phyloP scores from a whole-genome alignment of 2,113 vertebrate genomes.

The Podiceps cristatus region DNA sequence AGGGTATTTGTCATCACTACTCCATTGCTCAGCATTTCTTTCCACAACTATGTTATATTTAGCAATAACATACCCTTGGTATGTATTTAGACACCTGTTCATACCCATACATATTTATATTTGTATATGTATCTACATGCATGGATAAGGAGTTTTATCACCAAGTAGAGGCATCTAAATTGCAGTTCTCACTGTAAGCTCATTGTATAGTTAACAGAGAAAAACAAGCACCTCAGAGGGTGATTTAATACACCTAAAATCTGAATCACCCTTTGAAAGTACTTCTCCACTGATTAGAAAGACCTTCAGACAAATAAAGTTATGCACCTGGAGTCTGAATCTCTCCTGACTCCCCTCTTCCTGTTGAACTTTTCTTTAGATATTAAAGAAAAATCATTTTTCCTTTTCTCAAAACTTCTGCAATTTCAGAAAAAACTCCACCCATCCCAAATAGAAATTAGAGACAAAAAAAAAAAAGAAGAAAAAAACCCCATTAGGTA shows the following conservation, averaged over 20 bases:
- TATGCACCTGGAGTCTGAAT: neutral
- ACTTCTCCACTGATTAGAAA: neutral
- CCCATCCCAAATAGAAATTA: neutral
- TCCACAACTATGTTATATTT: neutral
- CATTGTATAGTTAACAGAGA: neutral
- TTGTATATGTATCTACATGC: neutral
- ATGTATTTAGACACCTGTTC: neutral
- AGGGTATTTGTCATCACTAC: neutral
- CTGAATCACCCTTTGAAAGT: neutral
- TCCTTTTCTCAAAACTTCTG: neutral
- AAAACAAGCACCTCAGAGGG: neutral
- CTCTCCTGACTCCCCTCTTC: neutral
- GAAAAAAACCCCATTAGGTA: neutral
- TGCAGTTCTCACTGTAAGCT: neutral
- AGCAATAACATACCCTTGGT: neutral
- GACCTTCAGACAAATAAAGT: neutral
- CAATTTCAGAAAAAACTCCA: neutral
- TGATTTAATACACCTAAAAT: neutral
- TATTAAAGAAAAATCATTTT: neutral
- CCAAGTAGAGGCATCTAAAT: neutral
- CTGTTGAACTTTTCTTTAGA: neutral
- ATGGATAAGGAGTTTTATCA: neutral
- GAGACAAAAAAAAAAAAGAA: neutral
- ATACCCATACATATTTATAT: neutral
- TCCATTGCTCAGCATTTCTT: neutral